Evolutionary conservation across 2,797 vertebrate genomes (phyloP).

Genomic region (Bradypodion pumilum): DNA sequence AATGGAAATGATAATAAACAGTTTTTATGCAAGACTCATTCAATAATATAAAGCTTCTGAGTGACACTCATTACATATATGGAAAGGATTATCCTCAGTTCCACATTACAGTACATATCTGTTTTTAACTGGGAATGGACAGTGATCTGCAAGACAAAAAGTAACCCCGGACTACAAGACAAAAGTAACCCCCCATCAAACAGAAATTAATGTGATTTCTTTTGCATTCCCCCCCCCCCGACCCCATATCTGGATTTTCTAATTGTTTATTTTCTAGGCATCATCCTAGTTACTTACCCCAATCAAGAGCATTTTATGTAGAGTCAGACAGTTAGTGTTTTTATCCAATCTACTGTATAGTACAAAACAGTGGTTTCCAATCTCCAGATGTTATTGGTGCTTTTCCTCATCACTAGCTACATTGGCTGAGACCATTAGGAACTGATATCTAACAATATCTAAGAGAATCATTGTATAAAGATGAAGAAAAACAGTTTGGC

Average conservation of each 20-base stretch:
- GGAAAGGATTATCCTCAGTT: not conserved
- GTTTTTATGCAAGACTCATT: not conserved
- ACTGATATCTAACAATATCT: too few species aligned
- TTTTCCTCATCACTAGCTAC: not conserved
- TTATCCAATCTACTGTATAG: not conserved
- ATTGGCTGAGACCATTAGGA: not conserved
- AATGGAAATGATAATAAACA: slow-evolving; percentile 3
- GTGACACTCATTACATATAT: not conserved
- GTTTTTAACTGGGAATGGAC: not conserved
- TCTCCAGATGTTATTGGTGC: not conserved
- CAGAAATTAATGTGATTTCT: not conserved
- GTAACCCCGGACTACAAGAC: too few species aligned
- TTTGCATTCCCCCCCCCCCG: not conserved
- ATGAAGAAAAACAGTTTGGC: not conserved
- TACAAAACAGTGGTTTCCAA: not conserved
- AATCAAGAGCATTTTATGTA: not conserved
- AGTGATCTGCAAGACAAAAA: too few species aligned
- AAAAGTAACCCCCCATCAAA: not conserved
- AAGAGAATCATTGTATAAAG: too few species aligned
- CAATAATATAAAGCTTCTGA: not conserved
- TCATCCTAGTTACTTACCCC: not conserved
- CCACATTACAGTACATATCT: not conserved
- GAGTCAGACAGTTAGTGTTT: not conserved
- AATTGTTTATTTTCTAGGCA: not conserved
- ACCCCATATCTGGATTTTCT: not conserved